Evolutionary conservation across 2,113 vertebrate species (phyloP), one percentile per base, ranked within the genome.

Genomic region (Triplophysa siluroides): DNA sequence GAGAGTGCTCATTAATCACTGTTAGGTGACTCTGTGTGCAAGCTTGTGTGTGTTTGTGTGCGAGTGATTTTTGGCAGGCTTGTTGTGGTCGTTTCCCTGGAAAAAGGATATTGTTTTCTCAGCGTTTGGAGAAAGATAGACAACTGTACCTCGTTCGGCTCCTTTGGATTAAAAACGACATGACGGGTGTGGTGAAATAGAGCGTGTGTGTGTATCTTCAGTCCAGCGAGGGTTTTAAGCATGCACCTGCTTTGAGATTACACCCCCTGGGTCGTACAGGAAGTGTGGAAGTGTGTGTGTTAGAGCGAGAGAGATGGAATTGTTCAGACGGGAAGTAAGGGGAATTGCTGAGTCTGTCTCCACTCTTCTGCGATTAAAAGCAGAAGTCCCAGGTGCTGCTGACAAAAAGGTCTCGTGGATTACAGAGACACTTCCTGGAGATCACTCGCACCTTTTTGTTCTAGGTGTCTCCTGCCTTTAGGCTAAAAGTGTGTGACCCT

Each of bases 1-100:
- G 87, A 88, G 87, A 88, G 86, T 84, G 8, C 79, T 86, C 91
- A 90, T 92, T 91, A 91, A 91, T 92, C 91, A 91, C 89, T 67
- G 52, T 86, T 80, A 82, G 75, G 50, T 80, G 50, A 56, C 21
- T 77, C 79, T 67, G 45, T 47, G 63, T 71, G 56, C 24, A 14
- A 10, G 50, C 23, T 9, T 24, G 23, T 62, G 21, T 61, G 16
- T 60, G 47, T 65, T 60, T 72, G 56, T 60, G 47, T 16, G 67
- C 1, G 43, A 33, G 41, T 75, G 60, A 63, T 62, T 62, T 29
- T 63, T 76, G 72, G 33, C 56, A 24, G 54, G 56, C 33, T 74
- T 62, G 10, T 38, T 74, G 56, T 61, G n/a, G 29, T 61, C 11
- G 33, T 61, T 73, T 43, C 26, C 19, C 50, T 71, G 4, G 29